Percentiles rank a stretch among this genome's conserved stretches.
Conservation (phyloP, 1,140 invertebrate species). For the Magallana angulata region DNA sequence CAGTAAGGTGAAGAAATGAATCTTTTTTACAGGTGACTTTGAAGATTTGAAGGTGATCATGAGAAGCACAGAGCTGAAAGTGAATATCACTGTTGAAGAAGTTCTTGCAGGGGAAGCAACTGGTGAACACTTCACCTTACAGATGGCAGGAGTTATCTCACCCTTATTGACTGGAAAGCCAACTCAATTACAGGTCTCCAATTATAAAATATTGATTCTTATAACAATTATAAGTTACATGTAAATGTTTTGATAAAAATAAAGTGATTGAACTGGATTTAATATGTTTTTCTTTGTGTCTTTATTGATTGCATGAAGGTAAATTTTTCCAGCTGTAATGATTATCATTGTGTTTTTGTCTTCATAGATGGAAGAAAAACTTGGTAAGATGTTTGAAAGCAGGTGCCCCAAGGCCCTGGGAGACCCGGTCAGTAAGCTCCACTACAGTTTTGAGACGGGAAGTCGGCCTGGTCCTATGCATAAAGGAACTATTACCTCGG, state of each 20-base stretch:
- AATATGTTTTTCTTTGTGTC: no score
- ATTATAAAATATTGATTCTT: no score
- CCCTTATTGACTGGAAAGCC: conserved; percentile 12
- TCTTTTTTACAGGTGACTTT: background rate
- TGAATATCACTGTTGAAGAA: conserved; percentile 6
- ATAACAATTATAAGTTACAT: no score
- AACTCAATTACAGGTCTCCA: background rate
- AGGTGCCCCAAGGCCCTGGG: conserved; percentile 61
- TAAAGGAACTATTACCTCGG: background rate
- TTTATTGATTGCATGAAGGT: no score
- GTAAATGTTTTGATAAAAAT: no score
- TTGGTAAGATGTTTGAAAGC: conserved; percentile 59
- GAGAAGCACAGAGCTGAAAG: background rate
- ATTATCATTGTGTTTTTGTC: background rate
- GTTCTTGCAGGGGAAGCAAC: background rate
- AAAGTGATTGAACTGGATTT: no score
- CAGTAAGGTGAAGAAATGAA: background rate
- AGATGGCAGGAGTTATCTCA: conserved; percentile 26
- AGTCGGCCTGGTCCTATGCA: conserved; percentile 14
- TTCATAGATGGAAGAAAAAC: conserved; percentile 49
- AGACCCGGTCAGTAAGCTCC: conserved; percentile 46
- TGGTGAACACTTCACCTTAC: background rate
- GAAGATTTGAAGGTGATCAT: background rate
- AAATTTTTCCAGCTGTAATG: no score
- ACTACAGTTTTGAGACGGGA: conserved; percentile 53